phyloP scores from a whole-genome alignment of 2,113 vertebrate genomes.

The Prunella himalayana region DNA sequence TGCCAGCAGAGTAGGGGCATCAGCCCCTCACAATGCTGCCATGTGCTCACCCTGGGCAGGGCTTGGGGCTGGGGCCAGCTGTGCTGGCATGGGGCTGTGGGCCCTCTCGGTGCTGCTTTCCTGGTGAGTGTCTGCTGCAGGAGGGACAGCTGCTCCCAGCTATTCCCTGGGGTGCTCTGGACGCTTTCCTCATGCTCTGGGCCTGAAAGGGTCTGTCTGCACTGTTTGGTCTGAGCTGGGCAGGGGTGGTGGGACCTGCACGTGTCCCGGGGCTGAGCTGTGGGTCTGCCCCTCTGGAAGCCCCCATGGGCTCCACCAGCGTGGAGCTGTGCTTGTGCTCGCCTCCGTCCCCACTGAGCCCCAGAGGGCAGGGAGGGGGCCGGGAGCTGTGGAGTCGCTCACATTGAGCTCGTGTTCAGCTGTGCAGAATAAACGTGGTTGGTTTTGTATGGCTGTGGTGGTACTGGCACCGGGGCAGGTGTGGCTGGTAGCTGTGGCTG shows the following conservation, averaged over 20 bases:
- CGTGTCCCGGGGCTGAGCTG: background rate
- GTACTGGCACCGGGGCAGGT: rapidly evolving
- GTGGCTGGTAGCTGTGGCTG: rapidly evolving
- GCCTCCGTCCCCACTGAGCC: rapidly evolving
- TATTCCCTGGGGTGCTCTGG: background rate
- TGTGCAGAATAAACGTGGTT: conserved; percentile 31
- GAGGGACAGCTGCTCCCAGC: background rate
- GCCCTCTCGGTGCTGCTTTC: background rate
- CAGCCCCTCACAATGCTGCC: background rate
- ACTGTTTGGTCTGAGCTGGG: background rate
- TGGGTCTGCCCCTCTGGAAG: background rate
- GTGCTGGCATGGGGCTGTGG: rapidly evolving
- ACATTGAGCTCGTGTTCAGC: conserved; percentile 51
- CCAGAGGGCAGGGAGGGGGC: rapidly evolving
- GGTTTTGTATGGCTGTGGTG: conserved; percentile 7
- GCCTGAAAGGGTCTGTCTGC: background rate
- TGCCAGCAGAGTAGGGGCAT: rapidly evolving
- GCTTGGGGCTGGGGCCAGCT: background rate
- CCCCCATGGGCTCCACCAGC: rapidly evolving
- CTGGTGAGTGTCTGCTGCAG: background rate
- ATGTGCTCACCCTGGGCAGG: rapidly evolving
- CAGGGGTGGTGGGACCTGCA: background rate
- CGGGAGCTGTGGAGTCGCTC: background rate
- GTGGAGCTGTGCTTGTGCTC: background rate
- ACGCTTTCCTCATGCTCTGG: rapidly evolving